Conservation (phyloP, 2,888 invertebrate species). For the Ichneumoninae sp. region DNA sequence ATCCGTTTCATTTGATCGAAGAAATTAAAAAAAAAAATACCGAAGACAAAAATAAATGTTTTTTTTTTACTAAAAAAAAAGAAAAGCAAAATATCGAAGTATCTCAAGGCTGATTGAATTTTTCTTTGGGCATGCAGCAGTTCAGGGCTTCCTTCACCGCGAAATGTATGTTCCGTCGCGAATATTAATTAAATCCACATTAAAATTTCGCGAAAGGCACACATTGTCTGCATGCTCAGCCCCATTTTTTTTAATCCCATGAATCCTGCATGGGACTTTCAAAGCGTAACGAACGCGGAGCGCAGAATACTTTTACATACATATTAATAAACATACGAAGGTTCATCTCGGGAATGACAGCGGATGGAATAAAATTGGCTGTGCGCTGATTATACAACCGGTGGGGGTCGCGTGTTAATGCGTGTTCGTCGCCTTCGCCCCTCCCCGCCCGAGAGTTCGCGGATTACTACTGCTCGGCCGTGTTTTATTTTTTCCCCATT, state of each 20-base stretch:
- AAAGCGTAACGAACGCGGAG: background rate
- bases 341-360: constrained; percentile 28
- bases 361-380: constrained; percentile 52
- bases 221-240: too few relatives aligned
- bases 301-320: constrained; percentile 26
- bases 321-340: constrained; percentile 36
- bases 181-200: background rate
- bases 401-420: constrained; percentile 45
- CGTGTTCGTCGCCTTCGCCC: constrained; percentile 15
- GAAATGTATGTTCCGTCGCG: background rate
- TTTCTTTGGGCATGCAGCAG: background rate
- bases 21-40: background rate
- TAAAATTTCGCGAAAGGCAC: background rate
- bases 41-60: background rate
- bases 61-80: background rate
- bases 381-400: constrained; percentile 31
- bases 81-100: background rate
- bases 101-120: background rate
- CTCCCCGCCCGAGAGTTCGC: constrained; percentile 34
- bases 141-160: background rate
- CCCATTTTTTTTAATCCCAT: background rate
- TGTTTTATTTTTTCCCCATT: constrained; percentile 68
- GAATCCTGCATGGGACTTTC: background rate
- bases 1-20: background rate
- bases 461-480: constrained; percentile 53